Evolutionary conservation across 2,888 invertebrate genomes (phyloP).

Genomic region (Alloplasta piceator): DNA sequence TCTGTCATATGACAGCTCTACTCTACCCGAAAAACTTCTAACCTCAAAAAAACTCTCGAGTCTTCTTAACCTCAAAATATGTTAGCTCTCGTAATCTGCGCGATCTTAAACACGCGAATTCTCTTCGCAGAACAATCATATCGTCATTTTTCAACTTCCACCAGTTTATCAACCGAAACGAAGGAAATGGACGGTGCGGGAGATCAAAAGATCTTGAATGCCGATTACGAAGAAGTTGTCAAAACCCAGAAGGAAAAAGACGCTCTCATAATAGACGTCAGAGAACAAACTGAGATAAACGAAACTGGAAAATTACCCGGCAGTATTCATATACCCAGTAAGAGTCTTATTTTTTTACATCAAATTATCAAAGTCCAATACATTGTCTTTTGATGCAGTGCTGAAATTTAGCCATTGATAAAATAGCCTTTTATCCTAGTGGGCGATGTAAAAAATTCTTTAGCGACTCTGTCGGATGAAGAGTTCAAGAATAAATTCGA

Average conservation of each 20-base stretch:
- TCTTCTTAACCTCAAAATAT: conserved; percentile 26
- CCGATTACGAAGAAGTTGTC: conserved; percentile 74
- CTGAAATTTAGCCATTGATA: too few relatives aligned
- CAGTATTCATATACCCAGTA: conserved; percentile 91
- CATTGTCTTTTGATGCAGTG: background rate
- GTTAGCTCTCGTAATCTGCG: conserved; percentile 18
- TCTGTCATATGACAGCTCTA: too few relatives aligned
- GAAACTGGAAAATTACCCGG: conserved; percentile 89
- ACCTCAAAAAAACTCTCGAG: too few relatives aligned
- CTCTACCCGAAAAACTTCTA: too few relatives aligned
- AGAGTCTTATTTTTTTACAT: conserved; percentile 71
- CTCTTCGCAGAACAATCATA: conserved; percentile 30
- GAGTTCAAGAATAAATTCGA: conserved; percentile 86
- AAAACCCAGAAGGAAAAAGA: conserved; percentile 83
- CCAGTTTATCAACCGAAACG: conserved; percentile 5
- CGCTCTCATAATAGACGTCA: conserved; percentile 89
- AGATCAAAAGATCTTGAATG: conserved; percentile 60
- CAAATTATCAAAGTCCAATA: background rate
- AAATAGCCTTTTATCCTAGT: conserved; percentile 82
- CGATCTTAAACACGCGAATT: conserved; percentile 1
- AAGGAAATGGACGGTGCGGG: conserved; percentile 68
- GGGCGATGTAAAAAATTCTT: conserved; percentile 83
- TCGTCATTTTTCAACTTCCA: conserved; percentile 41
- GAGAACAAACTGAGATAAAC: conserved; percentile 89
- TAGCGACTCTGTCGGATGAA: conserved; percentile 83